Conservation (phyloP, 2,888 invertebrate species). For the Apotomis capreana region DNA sequence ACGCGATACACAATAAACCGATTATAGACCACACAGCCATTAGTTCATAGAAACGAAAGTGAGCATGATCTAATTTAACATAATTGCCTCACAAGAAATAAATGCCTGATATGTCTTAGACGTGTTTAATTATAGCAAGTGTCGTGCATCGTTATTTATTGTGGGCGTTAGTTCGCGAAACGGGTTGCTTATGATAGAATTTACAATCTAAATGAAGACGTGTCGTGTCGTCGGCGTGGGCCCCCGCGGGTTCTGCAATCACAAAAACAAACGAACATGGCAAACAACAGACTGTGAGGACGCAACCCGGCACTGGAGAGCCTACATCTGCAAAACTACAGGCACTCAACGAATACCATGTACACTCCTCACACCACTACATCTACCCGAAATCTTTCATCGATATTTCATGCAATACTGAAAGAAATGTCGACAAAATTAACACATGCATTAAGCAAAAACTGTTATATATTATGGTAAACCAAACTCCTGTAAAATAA, state of each 20-base stretch:
- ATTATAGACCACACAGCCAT: conserved; percentile 71
- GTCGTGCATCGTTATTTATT: conserved; percentile 53
- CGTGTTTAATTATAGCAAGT: conserved; percentile 44
- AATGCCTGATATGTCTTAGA: conserved; percentile 49
- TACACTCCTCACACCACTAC: neutral
- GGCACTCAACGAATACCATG: conserved; percentile 58
- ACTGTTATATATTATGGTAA: conserved; percentile 44
- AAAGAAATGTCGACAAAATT: conserved; percentile 57
- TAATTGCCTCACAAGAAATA: conserved; percentile 70
- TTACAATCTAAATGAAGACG: conserved; percentile 67
- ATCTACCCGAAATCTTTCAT: neutral
- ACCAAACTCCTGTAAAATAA: conserved; percentile 63
- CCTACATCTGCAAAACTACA: conserved; percentile 82
- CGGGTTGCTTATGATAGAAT: conserved; percentile 46
- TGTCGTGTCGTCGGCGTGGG: conserved; percentile 59
- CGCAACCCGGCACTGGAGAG: conserved; percentile 62
- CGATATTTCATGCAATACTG: conserved; percentile 61
- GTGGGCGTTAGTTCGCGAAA: conserved; percentile 48
- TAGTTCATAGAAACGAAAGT: conserved; percentile 42
- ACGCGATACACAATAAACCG: conserved; percentile 46
- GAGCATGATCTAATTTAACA: conserved; percentile 54
- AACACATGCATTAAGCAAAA: conserved; percentile 53
- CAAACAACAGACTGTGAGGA: conserved; percentile 60
- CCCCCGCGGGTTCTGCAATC: conserved; percentile 71
- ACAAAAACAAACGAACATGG: conserved; percentile 80